A percentile compares a stretch with the other conserved stretches of the same genome.
Conservation (phyloP, 2,113 vertebrate genomes). For the Gavialis gangeticus region DNA sequence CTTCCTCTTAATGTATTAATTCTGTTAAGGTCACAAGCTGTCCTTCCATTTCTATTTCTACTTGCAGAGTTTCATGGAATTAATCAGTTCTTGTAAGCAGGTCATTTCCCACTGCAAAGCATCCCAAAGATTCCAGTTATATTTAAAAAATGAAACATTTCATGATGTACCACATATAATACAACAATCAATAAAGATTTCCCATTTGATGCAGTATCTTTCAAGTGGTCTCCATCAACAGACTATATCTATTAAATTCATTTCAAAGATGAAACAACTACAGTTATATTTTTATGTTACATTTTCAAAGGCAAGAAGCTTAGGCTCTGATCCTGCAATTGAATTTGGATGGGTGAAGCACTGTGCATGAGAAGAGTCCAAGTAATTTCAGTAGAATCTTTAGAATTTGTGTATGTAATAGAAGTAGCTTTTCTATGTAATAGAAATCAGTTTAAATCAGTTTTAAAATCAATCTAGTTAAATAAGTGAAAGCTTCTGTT, state of each 20-base stretch:
- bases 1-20: not conserved
- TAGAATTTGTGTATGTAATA: not conserved
- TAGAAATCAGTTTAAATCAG: not conserved
- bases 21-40: not conserved
- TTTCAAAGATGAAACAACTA: not conserved
- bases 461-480: not conserved
- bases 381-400: fast-evolving
- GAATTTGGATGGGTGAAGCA: not conserved
- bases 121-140: not conserved
- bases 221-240: not conserved
- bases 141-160: not conserved
- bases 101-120: not conserved
- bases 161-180: not conserved
- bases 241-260: not conserved
- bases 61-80: not conserved
- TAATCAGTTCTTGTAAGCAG: not conserved
- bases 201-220: not conserved
- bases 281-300: not conserved
- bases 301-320: not conserved
- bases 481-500: not conserved
- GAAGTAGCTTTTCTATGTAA: not conserved
- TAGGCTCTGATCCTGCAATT: not conserved
- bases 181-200: not conserved
- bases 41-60: not conserved
- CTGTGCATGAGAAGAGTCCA: fast-evolving